Evolutionary conservation across 2,888 invertebrate species (phyloP).

Genomic region (Diploptera punctata): DNA sequence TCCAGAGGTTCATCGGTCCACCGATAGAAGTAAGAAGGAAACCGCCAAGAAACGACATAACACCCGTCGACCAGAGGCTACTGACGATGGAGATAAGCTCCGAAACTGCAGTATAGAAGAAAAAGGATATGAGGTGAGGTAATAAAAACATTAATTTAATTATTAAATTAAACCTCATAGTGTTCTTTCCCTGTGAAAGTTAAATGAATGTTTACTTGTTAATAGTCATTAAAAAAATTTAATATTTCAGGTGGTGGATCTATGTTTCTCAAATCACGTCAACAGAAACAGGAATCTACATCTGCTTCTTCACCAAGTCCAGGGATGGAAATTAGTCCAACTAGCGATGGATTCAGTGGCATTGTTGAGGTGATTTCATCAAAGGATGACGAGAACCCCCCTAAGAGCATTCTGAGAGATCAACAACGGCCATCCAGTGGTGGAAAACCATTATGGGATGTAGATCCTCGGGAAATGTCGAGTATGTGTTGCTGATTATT

Average conservation of each 20-base stretch:
- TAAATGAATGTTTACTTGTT: too few species aligned
- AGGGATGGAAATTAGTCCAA: not conserved
- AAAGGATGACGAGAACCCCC: slow-evolving; percentile 36
- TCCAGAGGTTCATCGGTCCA: too few species aligned
- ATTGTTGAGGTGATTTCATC: slow-evolving; percentile 26
- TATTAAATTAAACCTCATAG: too few species aligned
- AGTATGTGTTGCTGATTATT: slow-evolving; percentile 37
- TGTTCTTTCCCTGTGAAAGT: too few species aligned
- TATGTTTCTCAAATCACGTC: slow-evolving; percentile 67
- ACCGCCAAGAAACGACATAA: too few species aligned
- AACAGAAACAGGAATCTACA: slow-evolving; percentile 45
- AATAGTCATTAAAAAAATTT: not conserved
- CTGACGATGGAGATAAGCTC: too few species aligned
- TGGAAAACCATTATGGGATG: slow-evolving; percentile 43
- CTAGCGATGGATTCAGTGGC: not conserved
- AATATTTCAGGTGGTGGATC: slow-evolving; percentile 60
- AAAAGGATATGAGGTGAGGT: too few species aligned
- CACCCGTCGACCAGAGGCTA: too few species aligned
- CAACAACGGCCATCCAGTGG: slow-evolving; percentile 24
- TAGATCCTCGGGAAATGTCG: slow-evolving; percentile 44
- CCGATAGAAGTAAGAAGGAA: too few species aligned
- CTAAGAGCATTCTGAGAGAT: slow-evolving; percentile 46
- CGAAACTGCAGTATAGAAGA: too few species aligned
- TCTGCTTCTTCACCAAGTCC: not conserved
- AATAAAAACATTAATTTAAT: too few species aligned